Conservation (phyloP, 2,888 invertebrate species). For the Drosophila stalkeri region DNA sequence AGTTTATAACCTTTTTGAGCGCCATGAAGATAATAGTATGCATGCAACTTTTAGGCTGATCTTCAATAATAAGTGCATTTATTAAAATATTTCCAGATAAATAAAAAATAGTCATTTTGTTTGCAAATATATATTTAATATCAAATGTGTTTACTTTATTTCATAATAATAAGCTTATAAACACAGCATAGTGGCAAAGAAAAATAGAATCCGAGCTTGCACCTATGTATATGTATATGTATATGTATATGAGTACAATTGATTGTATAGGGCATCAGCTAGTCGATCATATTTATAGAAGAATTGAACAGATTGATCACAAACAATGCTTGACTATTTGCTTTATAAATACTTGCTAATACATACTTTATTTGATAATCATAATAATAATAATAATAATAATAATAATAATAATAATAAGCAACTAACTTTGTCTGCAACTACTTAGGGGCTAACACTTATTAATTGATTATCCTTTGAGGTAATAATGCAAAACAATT, state of each 20-base stretch:
- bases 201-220: not conserved
- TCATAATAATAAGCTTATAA: not conserved
- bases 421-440: constrained; percentile 54
- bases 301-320: constrained; percentile 27
- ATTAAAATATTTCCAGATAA: not conserved
- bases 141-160: not conserved
- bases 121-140: constrained; percentile 7
- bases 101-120: not conserved
- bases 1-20: no score
- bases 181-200: not conserved
- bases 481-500: constrained; percentile 63
- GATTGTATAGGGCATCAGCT: constrained; percentile 7
- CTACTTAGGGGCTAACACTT: constrained; percentile 61
- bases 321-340: constrained; percentile 25
- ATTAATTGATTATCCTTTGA: constrained; percentile 70
- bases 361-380: constrained; percentile 39
- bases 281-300: constrained; percentile 10
- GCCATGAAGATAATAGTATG: no score
- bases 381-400: no score
- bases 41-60: no score
- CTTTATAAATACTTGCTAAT: constrained; percentile 33
- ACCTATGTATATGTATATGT: not conserved
- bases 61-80: not conserved
- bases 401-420: no score
- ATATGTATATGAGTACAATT: not conserved